phyloP scores from a whole-genome alignment of 2,113 vertebrate species.

The Ophthalmolycus amberensis region DNA sequence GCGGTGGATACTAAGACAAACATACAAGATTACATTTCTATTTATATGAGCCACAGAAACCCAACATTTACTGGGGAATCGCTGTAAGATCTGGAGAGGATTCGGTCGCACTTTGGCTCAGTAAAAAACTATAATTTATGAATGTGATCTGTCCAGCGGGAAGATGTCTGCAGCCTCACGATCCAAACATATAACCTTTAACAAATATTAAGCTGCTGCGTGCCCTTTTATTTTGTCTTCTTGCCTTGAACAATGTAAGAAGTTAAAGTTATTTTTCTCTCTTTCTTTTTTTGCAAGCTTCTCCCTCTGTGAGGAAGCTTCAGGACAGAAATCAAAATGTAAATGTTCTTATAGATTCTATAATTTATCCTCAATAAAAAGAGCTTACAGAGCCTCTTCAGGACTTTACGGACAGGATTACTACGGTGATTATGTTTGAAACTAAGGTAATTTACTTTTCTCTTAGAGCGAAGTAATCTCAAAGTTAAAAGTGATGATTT shows the following conservation, averaged over 20 bases:
- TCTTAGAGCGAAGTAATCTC: conserved; percentile 60
- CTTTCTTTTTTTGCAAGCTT: neutral
- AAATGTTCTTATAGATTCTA: conserved; percentile 14
- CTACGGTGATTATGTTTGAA: conserved; percentile 34
- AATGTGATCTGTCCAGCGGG: conserved; percentile 66
- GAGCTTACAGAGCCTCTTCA: neutral
- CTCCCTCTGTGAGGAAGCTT: neutral
- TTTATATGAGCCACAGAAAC: conserved; percentile 83
- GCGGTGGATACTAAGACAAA: conserved; percentile 84
- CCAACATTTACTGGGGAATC: conserved; percentile 80
- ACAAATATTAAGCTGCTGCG: neutral
- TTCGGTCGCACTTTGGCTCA: conserved; percentile 58
- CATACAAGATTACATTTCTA: conserved; percentile 88
- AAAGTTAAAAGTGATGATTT: conserved; percentile 75
- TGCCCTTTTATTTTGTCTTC: conserved; percentile 10
- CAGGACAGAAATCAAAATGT: neutral
- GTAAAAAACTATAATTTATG: conserved; percentile 61
- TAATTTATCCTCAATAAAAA: conserved; percentile 20
- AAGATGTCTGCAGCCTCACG: conserved; percentile 17
- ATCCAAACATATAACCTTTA: conserved; percentile 14
- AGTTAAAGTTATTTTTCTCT: neutral
- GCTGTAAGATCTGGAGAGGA: conserved; percentile 67
- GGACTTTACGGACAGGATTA: conserved; percentile 53
- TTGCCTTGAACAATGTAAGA: neutral
- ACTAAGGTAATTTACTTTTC: conserved; percentile 57